These are phyloP conservation scores for Ammospiza caudacuta DNA, from an alignment of 2,113 vertebrate species.

Conservation along the genomic window DNA sequence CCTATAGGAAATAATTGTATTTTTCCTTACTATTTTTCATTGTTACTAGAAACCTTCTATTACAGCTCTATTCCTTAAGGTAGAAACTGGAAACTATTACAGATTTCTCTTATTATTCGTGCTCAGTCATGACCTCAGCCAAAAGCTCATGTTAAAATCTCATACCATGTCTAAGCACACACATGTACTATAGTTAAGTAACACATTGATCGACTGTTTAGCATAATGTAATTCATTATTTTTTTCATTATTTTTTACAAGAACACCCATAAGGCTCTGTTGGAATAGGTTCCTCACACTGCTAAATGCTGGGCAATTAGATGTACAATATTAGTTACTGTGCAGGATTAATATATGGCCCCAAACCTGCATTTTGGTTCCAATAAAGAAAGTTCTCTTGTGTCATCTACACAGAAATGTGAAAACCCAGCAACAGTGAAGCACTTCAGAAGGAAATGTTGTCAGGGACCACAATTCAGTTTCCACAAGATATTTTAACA, in stretches of 20 bases:
- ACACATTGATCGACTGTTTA: background rate
- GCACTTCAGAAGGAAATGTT: background rate
- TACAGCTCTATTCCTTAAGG: constrained; percentile 7
- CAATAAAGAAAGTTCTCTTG: background rate
- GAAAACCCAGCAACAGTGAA: background rate
- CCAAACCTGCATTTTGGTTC: constrained; percentile 2
- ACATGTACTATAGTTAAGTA: background rate
- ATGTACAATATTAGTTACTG: background rate
- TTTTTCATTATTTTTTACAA: constrained; percentile 21
- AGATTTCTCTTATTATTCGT: constrained; percentile 25
- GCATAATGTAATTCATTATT: background rate
- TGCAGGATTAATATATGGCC: background rate
- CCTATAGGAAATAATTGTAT: background rate
- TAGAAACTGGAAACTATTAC: constrained; percentile 13
- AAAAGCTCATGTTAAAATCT: constrained; percentile 21
- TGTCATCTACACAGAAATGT: background rate
- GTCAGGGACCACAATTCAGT: background rate
- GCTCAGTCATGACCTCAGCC: background rate
- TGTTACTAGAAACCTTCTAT: constrained; percentile 14
- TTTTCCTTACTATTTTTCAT: background rate
- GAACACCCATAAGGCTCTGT: background rate
- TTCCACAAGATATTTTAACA: background rate
- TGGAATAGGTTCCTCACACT: constrained; percentile 10
- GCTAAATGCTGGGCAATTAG: constrained; percentile 2
- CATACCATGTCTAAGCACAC: background rate